Percentiles rank a stretch among this genome's conserved stretches.
Conservation (phyloP, 2,797 vertebrate genomes). For the Amblyopsis hoosieri region DNA sequence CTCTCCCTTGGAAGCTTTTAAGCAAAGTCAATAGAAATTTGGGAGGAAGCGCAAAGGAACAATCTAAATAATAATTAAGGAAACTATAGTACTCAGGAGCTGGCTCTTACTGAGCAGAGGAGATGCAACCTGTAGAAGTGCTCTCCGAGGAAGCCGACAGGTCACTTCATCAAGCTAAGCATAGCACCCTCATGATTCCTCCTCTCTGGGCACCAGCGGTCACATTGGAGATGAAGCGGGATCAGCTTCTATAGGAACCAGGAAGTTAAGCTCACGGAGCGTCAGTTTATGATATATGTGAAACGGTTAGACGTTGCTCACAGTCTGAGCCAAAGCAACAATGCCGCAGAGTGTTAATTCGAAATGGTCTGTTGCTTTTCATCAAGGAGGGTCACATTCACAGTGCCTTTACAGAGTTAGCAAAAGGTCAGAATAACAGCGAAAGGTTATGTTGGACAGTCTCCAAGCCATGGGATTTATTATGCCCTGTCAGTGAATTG, state of each 20-base stretch:
- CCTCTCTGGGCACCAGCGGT: slow-evolving; percentile 44
- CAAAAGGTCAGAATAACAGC: slow-evolving; percentile 52
- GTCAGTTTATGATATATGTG: slow-evolving; percentile 37
- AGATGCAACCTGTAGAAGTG: slow-evolving; percentile 30
- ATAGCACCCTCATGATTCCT: slow-evolving; percentile 55
- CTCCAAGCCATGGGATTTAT: slow-evolving; percentile 77
- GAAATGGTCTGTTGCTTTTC: slow-evolving; percentile 27
- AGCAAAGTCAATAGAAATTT: slow-evolving; percentile 63
- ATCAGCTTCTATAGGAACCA: slow-evolving; percentile 51
- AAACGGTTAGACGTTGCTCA: slow-evolving; percentile 13
- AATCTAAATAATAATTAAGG: slow-evolving; percentile 59
- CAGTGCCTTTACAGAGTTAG: slow-evolving; percentile 43
- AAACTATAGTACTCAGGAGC: slow-evolving; percentile 38
- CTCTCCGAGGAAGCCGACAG: slow-evolving; percentile 27
- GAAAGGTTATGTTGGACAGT: slow-evolving; percentile 68
- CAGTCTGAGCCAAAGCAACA: slow-evolving; percentile 1
- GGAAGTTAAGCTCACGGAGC: slow-evolving; percentile 30
- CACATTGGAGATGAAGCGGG: slow-evolving; percentile 39
- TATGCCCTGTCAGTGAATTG: slow-evolving; percentile 77
- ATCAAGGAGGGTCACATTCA: slow-evolving; percentile 22
- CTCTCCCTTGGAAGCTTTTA: slow-evolving; percentile 50
- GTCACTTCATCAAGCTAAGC: slow-evolving; percentile 54
- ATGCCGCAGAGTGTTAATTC: slow-evolving; percentile 21
- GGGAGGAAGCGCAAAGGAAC: slow-evolving; percentile 49
- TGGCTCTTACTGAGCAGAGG: slow-evolving; percentile 17